phyloP scores from a whole-genome alignment of 2,113 vertebrate genomes.

The Notarius quadriscutis region DNA sequence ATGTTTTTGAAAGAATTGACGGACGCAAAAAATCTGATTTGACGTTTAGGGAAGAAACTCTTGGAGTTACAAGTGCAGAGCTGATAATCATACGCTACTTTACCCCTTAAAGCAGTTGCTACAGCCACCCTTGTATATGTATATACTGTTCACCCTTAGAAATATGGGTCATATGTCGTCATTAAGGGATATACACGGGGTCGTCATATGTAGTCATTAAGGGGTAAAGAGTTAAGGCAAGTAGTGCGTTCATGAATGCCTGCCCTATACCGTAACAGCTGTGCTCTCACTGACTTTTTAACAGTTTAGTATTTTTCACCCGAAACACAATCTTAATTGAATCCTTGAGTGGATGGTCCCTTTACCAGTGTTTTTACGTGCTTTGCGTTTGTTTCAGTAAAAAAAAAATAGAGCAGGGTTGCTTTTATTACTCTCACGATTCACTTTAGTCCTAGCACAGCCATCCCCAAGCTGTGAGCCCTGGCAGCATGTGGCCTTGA shows the following conservation, averaged over 20 bases:
- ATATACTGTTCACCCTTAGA: no score
- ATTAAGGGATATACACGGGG: no score
- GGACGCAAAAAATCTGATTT: not conserved
- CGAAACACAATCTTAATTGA: constrained; percentile 22
- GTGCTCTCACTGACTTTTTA: not conserved
- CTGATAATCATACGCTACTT: not conserved
- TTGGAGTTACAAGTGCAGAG: not conserved
- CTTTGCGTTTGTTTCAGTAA: constrained; percentile 16
- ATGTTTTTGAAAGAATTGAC: not conserved
- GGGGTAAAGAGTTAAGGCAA: not conserved
- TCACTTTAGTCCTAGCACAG: not conserved
- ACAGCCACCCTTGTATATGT: no score
- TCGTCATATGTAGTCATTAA: no score
- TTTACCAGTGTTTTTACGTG: constrained; percentile 47
- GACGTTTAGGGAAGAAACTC: not conserved
- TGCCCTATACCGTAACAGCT: not conserved
- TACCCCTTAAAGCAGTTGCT: no score
- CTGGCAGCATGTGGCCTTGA: constrained; percentile 6
- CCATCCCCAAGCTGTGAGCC: not conserved
- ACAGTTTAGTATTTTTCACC: constrained; percentile 21
- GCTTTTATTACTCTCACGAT: not conserved
- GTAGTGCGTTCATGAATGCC: not conserved
- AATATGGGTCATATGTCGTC: no score
- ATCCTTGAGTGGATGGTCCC: constrained; percentile 6
- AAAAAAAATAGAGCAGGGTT: not conserved